Evolutionary conservation across 2,113 vertebrate genomes (phyloP).

Genomic region (Corydoras maculifer): DNA sequence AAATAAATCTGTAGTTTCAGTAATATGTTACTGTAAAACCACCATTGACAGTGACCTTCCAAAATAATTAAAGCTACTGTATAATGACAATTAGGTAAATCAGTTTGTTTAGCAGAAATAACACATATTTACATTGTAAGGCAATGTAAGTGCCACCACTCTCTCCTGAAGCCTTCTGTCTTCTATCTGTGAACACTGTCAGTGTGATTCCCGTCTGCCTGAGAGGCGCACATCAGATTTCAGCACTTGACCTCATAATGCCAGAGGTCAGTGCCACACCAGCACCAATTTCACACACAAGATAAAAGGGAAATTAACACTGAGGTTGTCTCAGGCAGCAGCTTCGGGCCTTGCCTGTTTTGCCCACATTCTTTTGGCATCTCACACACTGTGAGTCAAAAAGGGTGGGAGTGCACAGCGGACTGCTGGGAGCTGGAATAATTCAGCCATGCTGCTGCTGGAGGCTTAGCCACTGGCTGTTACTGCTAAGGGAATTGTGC

Average conservation of each 20-base stretch:
- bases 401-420: slow-evolving; percentile 24
- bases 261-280: slow-evolving; percentile 50
- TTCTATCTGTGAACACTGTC: slow-evolving; percentile 36
- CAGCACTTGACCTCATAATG: slow-evolving; percentile 55
- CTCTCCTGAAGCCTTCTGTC: slow-evolving; percentile 18
- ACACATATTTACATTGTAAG: too few relatives aligned
- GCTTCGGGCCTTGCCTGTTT: slow-evolving; percentile 35
- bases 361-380: slow-evolving; percentile 28
- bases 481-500: slow-evolving; percentile 19
- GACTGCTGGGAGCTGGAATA: slow-evolving; percentile 35
- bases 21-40: too few relatives aligned
- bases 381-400: slow-evolving; percentile 36
- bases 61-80: too few relatives aligned
- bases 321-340: slow-evolving; percentile 41
- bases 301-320: slow-evolving; percentile 58
- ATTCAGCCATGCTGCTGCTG: slow-evolving; percentile 37
- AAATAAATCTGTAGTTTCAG: too few relatives aligned
- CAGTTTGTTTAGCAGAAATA: too few relatives aligned
- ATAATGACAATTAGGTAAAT: too few relatives aligned
- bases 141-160: slow-evolving; percentile 27
- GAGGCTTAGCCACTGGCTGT: slow-evolving; percentile 29
- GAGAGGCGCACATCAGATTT: slow-evolving; percentile 50
- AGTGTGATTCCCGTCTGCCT: slow-evolving; percentile 38
- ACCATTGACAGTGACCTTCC: too few relatives aligned
- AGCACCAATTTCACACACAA: slow-evolving; percentile 56